A percentile compares a stretch with the other conserved stretches of the same genome.
These are phyloP conservation scores for Norana najaformis DNA, from an alignment of 2,888 invertebrate genomes.

Conservation along the genomic window DNA sequence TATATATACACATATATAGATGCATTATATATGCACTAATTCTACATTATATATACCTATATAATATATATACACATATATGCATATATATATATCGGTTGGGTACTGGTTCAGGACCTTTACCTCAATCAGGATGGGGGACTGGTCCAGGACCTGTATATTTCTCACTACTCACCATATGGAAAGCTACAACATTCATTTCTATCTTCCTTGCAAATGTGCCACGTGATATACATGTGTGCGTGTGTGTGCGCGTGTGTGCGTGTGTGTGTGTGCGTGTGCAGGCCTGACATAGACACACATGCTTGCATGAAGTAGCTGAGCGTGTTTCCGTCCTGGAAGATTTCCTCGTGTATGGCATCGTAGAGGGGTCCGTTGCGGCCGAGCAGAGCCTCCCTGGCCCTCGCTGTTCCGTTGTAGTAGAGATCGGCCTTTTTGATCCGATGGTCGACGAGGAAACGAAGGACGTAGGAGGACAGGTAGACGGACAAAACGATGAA, in stretches of 20 bases:
- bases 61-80: too few species aligned
- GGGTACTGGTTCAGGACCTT: too few species aligned
- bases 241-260: not conserved
- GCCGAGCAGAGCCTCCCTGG: slow-evolving; percentile 48
- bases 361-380: slow-evolving; percentile 36
- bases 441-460: slow-evolving; percentile 60
- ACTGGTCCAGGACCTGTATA: too few species aligned
- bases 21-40: too few species aligned
- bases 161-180: too few species aligned
- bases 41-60: too few species aligned
- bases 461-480: slow-evolving; percentile 60
- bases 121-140: too few species aligned
- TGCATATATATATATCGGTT: too few species aligned
- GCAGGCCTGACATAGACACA: slow-evolving; percentile 37
- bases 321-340: slow-evolving; percentile 45
- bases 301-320: slow-evolving; percentile 48
- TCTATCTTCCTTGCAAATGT: too few species aligned
- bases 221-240: not conserved
- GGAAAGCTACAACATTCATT: too few species aligned
- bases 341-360: slow-evolving; percentile 37
- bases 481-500: slow-evolving; percentile 61
- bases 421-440: slow-evolving; percentile 56
- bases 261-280: not conserved
- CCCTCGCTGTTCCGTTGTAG: slow-evolving; percentile 56
- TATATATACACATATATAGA: too few species aligned